Evolutionary conservation across 2,888 invertebrate species (phyloP).

Genomic region (Hedychridium roseum): DNA sequence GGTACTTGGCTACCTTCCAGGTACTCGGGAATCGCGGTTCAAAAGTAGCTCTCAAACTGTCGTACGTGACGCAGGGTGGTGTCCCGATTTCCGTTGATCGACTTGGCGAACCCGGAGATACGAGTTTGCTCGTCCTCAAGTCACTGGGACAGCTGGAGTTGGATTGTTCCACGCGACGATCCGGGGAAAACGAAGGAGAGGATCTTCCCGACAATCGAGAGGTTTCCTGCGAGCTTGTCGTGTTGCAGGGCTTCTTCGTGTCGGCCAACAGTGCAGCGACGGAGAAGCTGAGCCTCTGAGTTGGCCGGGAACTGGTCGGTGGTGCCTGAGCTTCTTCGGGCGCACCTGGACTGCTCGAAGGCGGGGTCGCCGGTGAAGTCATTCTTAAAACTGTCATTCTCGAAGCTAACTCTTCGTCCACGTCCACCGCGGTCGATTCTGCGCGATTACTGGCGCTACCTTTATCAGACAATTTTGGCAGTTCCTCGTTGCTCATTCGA

Average conservation of each 20-base stretch:
- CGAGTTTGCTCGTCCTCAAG: no score
- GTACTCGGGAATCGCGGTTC: slow-evolving; percentile 26
- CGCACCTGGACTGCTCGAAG: slow-evolving; percentile 51
- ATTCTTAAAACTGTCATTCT: slow-evolving; percentile 61
- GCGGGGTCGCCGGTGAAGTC: slow-evolving; percentile 56
- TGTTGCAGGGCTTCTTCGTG: slow-evolving; percentile 50
- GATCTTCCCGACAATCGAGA: not conserved
- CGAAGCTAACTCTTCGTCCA: slow-evolving; percentile 8
- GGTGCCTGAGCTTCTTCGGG: slow-evolving; percentile 34
- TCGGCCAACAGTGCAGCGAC: slow-evolving; percentile 70
- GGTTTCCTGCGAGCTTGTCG: not conserved
- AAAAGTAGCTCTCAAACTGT: no score
- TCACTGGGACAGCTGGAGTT: slow-evolving; percentile 17
- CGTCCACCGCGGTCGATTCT: slow-evolving; percentile 20
- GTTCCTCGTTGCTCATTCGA: no score
- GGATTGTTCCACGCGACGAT: slow-evolving; percentile 24
- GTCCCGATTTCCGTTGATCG: no score
- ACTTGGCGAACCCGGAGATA: no score
- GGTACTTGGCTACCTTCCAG: slow-evolving; percentile 23
- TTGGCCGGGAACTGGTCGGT: slow-evolving; percentile 45
- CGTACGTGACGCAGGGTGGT: no score
- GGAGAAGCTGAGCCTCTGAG: slow-evolving; percentile 66
- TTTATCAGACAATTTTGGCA: no score
- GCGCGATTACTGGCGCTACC: no score
- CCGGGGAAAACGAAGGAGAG: slow-evolving; percentile 11